phyloP scores from a whole-genome alignment of 1,140 invertebrate genomes.

The Saccostrea glomerata region DNA sequence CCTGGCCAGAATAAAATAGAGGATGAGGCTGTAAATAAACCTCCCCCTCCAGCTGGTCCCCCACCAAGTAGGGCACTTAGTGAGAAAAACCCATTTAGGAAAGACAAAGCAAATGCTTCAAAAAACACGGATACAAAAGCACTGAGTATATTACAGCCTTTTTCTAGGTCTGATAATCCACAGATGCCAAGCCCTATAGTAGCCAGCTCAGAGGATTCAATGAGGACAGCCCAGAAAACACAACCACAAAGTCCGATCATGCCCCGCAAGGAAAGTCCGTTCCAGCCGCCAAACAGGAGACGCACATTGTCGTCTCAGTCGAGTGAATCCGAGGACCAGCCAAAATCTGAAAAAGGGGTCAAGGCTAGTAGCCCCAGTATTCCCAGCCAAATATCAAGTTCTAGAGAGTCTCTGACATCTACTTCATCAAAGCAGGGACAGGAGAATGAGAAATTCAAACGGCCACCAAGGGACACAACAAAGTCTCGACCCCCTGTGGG shows the following conservation, averaged over 20 bases:
- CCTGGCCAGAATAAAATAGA: background rate
- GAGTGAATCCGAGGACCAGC: slow-evolving; percentile 49
- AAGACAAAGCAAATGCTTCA: slow-evolving; percentile 34
- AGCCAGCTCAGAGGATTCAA: slow-evolving; percentile 44
- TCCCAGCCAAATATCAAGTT: slow-evolving; percentile 21
- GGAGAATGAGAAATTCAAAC: background rate
- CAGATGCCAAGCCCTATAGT: slow-evolving; percentile 46
- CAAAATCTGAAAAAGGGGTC: slow-evolving; percentile 41
- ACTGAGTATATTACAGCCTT: slow-evolving; percentile 9
- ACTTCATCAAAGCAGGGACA: slow-evolving; percentile 23
- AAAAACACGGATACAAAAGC: slow-evolving; percentile 30
- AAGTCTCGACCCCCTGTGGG: slow-evolving; percentile 11
- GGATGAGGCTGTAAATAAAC: background rate
- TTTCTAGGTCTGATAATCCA: background rate
- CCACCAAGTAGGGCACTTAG: slow-evolving; percentile 43
- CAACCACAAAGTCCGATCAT: slow-evolving; percentile 62
- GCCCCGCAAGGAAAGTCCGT: slow-evolving; percentile 66
- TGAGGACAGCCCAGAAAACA: slow-evolving; percentile 31
- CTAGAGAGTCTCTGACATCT: background rate
- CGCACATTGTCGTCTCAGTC: slow-evolving; percentile 53
- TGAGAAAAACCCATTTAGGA: slow-evolving; percentile 63
- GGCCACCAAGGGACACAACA: slow-evolving; percentile 26
- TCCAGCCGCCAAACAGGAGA: slow-evolving; percentile 61
- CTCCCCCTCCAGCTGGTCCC: slow-evolving; percentile 6
- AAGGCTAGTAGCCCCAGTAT: slow-evolving; percentile 37